A percentile compares a stretch with the other conserved stretches of the same genome.
phyloP scores from a whole-genome alignment of 2,797 vertebrate species.

The Stomatorhinus walkeri region DNA sequence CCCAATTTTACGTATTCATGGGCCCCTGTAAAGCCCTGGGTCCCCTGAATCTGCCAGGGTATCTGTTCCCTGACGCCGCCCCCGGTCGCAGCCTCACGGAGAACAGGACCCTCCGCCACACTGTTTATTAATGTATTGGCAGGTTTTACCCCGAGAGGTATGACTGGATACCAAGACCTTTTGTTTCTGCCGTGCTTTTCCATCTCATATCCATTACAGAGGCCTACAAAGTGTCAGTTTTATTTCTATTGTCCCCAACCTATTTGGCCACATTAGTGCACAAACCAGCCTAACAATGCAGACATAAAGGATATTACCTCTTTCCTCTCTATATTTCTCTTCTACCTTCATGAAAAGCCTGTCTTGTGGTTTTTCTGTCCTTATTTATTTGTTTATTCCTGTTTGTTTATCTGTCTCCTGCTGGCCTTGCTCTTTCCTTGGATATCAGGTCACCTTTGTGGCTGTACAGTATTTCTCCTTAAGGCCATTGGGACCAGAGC shows the following conservation, averaged over 20 bases:
- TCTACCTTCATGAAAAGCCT: background rate
- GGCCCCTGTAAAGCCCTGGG: background rate
- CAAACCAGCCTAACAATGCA: background rate
- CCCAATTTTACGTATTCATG: background rate
- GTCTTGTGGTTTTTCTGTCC: background rate
- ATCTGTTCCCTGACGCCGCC: background rate
- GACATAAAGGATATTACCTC: background rate
- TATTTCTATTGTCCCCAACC: background rate
- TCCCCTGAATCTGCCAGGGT: background rate
- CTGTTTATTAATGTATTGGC: background rate
- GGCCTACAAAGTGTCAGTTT: background rate
- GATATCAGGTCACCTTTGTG: background rate
- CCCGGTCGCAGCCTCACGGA: background rate
- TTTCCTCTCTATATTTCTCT: background rate
- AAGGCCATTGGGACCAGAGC: background rate
- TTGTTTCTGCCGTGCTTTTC: background rate
- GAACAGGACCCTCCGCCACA: background rate
- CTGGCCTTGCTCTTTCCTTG: background rate
- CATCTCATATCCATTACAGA: conserved; percentile 3
- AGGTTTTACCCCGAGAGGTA: background rate
- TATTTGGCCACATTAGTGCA: background rate
- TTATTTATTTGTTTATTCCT: background rate
- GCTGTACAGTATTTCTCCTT: background rate
- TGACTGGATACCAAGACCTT: background rate
- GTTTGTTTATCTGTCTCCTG: background rate